These are phyloP conservation scores for Ctenomys sociabilis DNA, from an alignment of 2,113 vertebrate species.

Conservation along the genomic window DNA sequence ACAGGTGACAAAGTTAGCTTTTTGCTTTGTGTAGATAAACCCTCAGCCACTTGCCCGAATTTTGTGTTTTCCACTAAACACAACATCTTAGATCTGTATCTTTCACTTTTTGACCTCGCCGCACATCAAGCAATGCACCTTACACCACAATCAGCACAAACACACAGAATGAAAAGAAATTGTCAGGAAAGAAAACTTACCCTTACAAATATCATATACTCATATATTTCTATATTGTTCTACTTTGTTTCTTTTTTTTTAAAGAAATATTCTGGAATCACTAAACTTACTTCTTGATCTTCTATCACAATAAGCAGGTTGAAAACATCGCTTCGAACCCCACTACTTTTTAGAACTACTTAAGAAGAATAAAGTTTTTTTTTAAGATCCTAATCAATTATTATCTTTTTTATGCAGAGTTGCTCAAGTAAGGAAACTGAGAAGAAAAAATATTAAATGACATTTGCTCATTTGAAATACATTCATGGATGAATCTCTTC, in stretches of 20 bases:
- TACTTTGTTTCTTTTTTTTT: background rate
- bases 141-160: background rate
- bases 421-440: conserved; percentile 14
- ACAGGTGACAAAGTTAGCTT: background rate
- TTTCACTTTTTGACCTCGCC: conserved; percentile 29
- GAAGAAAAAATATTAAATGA: background rate
- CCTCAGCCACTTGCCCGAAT: background rate
- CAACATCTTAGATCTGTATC: background rate
- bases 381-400: background rate
- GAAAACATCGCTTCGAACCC: background rate
- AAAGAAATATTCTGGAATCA: background rate
- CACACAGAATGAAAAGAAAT: conserved; percentile 33
- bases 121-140: background rate
- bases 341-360: conserved; percentile 5
- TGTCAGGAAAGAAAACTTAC: conserved; percentile 29
- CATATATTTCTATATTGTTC: background rate
- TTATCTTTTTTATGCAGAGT: conserved; percentile 14
- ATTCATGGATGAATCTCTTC: background rate
- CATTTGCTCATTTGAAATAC: background rate
- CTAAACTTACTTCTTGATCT: conserved; percentile 12
- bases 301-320: background rate
- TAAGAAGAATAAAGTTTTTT: background rate
- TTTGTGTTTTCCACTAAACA: conserved; percentile 20
- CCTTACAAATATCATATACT: background rate
- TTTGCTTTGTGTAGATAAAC: conserved; percentile 20